Evolutionary conservation across 2,888 invertebrate species (phyloP), one percentile per base, ranked within the genome.

Genomic region (Calameuta filiformis): DNA sequence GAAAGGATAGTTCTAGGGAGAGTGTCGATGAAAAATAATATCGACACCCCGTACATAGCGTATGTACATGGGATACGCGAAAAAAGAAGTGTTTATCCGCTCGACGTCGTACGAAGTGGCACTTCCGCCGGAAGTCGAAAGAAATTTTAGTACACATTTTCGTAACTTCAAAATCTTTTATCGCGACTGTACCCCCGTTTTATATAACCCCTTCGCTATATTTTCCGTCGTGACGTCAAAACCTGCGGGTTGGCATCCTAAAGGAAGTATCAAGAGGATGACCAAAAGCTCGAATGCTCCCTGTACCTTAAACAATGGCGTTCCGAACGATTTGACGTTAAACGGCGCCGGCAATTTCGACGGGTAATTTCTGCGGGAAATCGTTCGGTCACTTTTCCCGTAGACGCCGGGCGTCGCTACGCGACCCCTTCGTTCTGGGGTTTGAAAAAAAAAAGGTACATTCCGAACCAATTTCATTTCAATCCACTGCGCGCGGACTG

Each of bases 311-410:
- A 90, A 91, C 91, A 91, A 91, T 91, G 86, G 85, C 83, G 77
- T 91, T 91, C 91, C 91, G 81, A 90, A 83, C 90, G 88, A 91
- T 91, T 91, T 90, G 85, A 83, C 83, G 84, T 83, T 85, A 89
- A 90, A 89, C 86, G 90, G 84, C 85, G 85, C 83, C 68, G 83
- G 87, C 90, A 89, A 91, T 91, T 90, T 89, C 56, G 85, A 85
- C 90, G 90, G 88, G 87, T 87, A 90, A 91, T 91, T 91, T 91
- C 90, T 90, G 89, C 83, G 85, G 90, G 90, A 90, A 90, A 91
- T 90, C 88, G 90, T 84, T 86, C 88, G 91, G 89, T 88, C 88
- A 90, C 81, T 79, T 77, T 76, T 76, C 69, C 3, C 71, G 71
- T 34, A 34, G 71, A 71, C 34, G 71, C 11, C 31, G 1, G 33